These are phyloP conservation scores for Whitmania pigra DNA, from an alignment of 1,140 invertebrate genomes.

Conservation along the genomic window DNA sequence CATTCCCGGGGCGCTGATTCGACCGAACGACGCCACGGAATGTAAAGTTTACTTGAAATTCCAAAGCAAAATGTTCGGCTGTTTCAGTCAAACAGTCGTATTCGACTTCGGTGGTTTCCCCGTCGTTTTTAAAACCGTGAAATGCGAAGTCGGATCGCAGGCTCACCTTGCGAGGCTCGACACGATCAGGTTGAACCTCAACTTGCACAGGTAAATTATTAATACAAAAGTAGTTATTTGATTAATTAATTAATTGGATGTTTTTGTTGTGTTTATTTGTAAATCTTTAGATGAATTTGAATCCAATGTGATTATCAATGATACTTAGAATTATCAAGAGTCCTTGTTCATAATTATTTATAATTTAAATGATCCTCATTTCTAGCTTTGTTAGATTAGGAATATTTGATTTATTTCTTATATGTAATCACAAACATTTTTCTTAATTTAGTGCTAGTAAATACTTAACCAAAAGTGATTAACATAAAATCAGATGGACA, in stretches of 20 bases:
- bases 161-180: slow-evolving; percentile 31
- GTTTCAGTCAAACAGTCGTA: slow-evolving; percentile 63
- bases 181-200: slow-evolving; percentile 31
- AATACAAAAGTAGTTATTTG: not conserved
- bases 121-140: slow-evolving; percentile 57
- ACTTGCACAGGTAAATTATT: slow-evolving; percentile 29
- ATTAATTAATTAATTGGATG: slow-evolving; percentile 5
- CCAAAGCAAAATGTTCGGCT: slow-evolving; percentile 54
- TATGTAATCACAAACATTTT: too few species aligned
- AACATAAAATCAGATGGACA: not conserved
- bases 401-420: too few species aligned
- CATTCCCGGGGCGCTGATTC: not conserved
- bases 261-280: not conserved
- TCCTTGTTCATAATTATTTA: too few species aligned
- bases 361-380: too few species aligned
- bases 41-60: slow-evolving; percentile 30
- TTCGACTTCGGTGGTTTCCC: slow-evolving; percentile 64
- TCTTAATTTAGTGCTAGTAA: too few species aligned
- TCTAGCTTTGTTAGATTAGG: too few species aligned
- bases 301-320: not conserved
- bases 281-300: not conserved
- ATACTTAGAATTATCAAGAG: too few species aligned
- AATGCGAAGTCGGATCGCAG: slow-evolving; percentile 59
- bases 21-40: slow-evolving; percentile 13
- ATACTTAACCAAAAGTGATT: too few species aligned